Percentiles rank a stretch among this genome's conserved stretches.
Evolutionary conservation across 2,888 invertebrate genomes (phyloP).

Genomic region (Apodemia duryi): DNA sequence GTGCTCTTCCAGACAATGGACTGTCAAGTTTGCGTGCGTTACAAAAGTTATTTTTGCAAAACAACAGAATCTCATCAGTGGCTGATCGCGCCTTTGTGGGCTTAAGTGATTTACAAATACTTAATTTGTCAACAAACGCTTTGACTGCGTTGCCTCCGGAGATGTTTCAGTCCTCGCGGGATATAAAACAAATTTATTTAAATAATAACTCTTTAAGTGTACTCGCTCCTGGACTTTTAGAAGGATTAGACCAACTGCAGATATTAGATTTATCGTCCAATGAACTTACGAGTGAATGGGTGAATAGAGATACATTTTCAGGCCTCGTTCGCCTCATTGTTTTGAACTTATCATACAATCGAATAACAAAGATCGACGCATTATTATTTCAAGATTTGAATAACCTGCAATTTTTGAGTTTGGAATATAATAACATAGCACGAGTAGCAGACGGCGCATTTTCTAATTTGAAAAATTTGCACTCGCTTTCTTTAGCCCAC

Average conservation of each 20-base stretch:
- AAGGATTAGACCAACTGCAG: slow-evolving; percentile 85
- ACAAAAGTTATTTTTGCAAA: slow-evolving; percentile 84
- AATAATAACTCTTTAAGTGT: slow-evolving; percentile 88
- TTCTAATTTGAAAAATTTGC: slow-evolving; percentile 86
- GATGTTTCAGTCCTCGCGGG: slow-evolving; percentile 85
- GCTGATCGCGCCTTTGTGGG: slow-evolving; percentile 87
- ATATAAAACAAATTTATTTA: slow-evolving; percentile 85
- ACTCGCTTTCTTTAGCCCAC: slow-evolving; percentile 85
- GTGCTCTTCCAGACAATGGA: slow-evolving; percentile 84
- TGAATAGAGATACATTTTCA: slow-evolving; percentile 87
- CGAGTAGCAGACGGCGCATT: slow-evolving; percentile 87
- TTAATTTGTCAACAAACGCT: slow-evolving; percentile 90
- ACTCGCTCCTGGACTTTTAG: slow-evolving; percentile 86
- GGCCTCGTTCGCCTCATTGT: slow-evolving; percentile 86
- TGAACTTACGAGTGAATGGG: slow-evolving; percentile 87
- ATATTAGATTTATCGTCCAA: slow-evolving; percentile 86
- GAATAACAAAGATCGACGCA: slow-evolving; percentile 84
- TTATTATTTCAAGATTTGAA: slow-evolving; percentile 86
- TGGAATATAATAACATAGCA: slow-evolving; percentile 85
- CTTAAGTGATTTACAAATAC: slow-evolving; percentile 82
- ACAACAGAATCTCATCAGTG: slow-evolving; percentile 86
- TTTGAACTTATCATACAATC: slow-evolving; percentile 86
- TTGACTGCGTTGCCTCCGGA: slow-evolving; percentile 88
- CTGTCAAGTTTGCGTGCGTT: slow-evolving; percentile 85
- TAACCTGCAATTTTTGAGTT: slow-evolving; percentile 85